Conservation (phyloP, 2,888 invertebrate species). For the Andrena flavipes region DNA sequence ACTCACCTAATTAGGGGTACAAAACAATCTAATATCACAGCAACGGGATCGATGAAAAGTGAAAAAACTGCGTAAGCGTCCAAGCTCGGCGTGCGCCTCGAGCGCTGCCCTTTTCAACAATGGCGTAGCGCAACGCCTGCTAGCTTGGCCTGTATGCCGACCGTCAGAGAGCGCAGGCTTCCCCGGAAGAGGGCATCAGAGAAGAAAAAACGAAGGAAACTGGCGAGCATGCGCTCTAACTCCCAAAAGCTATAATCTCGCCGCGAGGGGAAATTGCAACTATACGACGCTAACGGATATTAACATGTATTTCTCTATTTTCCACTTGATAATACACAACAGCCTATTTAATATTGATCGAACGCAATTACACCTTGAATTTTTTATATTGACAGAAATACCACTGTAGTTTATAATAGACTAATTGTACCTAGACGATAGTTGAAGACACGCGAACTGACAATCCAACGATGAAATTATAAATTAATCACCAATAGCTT, state of each 20-base stretch:
- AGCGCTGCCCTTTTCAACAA: slow-evolving; percentile 83
- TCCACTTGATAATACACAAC: not conserved
- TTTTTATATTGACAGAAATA: not conserved
- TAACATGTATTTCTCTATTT: not conserved
- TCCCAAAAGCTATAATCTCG: slow-evolving; percentile 43
- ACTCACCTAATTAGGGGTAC: slow-evolving; percentile 72
- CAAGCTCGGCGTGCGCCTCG: slow-evolving; percentile 78
- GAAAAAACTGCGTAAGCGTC: slow-evolving; percentile 73
- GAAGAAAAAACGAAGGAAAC: slow-evolving; percentile 69
- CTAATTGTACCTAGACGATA: not conserved
- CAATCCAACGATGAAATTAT: not conserved
- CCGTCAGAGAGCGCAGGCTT: slow-evolving; percentile 71
- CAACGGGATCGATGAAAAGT: slow-evolving; percentile 74
- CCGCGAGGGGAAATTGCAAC: slow-evolving; percentile 60
- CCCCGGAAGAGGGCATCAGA: slow-evolving; percentile 69
- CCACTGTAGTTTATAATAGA: too few species aligned
- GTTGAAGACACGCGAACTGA: too few species aligned
- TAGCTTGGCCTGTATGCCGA: slow-evolving; percentile 55
- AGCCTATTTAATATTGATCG: not conserved
- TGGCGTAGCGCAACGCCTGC: slow-evolving; percentile 79
- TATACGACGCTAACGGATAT: slow-evolving; percentile 46
- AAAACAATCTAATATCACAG: slow-evolving; percentile 79
- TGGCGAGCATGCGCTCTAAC: slow-evolving; percentile 69
- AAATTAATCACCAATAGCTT: not conserved
- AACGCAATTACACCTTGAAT: not conserved